A percentile compares a stretch with the other conserved stretches of the same genome.
phyloP scores from a whole-genome alignment of 2,113 vertebrate genomes.

The Lophochroa leadbeateri region DNA sequence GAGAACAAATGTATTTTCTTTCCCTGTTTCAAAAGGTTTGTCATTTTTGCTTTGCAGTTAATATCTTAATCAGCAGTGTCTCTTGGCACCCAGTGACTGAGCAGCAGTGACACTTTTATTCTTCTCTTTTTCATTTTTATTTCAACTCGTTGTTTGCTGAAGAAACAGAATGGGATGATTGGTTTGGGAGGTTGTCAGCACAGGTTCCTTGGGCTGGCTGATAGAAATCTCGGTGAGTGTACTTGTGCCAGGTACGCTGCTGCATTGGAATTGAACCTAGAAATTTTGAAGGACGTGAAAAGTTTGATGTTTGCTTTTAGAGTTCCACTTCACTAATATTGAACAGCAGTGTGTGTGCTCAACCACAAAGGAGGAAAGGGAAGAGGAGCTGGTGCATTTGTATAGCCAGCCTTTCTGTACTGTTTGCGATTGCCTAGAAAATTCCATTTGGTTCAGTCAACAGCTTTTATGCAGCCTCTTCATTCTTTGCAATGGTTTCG shows the following conservation, averaged over 20 bases:
- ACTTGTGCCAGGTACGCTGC: neutral
- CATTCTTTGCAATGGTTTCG: neutral
- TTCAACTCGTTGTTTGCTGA: neutral
- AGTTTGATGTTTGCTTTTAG: neutral
- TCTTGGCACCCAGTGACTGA: neutral
- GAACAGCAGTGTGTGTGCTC: neutral
- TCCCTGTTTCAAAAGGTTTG: neutral
- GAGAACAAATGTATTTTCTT: constrained; percentile 7
- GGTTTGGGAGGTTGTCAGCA: neutral
- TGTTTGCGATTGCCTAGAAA: neutral
- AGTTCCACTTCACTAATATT: neutral
- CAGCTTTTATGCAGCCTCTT: neutral
- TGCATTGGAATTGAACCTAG: rapidly evolving
- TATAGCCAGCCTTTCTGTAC: neutral
- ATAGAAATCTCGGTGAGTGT: neutral
- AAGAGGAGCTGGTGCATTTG: neutral
- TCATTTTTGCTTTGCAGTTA: neutral
- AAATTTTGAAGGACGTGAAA: neutral
- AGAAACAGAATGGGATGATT: neutral
- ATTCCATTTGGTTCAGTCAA: neutral
- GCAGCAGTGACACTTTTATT: neutral
- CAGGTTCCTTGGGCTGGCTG: neutral
- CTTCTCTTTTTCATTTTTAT: neutral
- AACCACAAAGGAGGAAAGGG: neutral
- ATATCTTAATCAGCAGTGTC: neutral